A percentile compares a stretch with the other conserved stretches of the same genome.
Evolutionary conservation across 2,888 invertebrate genomes (phyloP).

Genomic region (Drosophila formosana): DNA sequence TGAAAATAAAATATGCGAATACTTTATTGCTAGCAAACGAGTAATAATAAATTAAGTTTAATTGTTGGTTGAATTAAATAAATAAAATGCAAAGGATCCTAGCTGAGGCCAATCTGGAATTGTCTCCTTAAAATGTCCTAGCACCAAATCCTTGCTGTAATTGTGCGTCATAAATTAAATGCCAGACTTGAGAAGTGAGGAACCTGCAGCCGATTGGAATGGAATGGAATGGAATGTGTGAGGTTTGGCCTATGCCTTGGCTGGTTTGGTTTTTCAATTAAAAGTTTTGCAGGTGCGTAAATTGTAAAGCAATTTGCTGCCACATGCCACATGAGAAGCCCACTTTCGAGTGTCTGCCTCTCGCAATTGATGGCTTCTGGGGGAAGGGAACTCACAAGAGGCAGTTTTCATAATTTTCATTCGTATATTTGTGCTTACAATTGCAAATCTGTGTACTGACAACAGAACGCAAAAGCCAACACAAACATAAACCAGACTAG

Average conservation of each 20-base stretch:
- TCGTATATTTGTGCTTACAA: conserved; percentile 59
- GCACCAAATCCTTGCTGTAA: conserved; percentile 47
- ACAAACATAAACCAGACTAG: neutral
- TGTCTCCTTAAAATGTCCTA: neutral
- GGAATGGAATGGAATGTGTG: conserved; percentile 61
- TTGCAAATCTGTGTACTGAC: conserved; percentile 74
- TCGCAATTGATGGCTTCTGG: conserved; percentile 41
- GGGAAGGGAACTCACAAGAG: neutral
- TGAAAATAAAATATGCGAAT: no score
- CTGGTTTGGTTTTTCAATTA: conserved; percentile 77
- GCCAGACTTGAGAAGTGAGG: conserved; percentile 9
- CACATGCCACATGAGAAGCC: conserved; percentile 40
- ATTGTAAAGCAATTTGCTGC: conserved; percentile 51
- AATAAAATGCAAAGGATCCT: conserved; percentile 1
- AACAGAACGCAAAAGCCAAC: conserved; percentile 42
- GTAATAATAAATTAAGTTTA: neutral
- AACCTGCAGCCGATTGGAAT: conserved; percentile 44
- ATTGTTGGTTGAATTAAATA: neutral
- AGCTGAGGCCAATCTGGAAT: conserved; percentile 42
- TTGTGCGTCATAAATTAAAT: conserved; percentile 61
- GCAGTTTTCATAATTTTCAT: conserved; percentile 48
- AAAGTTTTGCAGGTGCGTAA: conserved; percentile 79
- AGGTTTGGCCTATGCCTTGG: conserved; percentile 6
- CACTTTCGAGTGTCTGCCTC: conserved; percentile 39
- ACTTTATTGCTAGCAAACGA: no score